phyloP scores from a whole-genome alignment of 2,113 vertebrate genomes.

The Oryctolagus cuniculus region DNA sequence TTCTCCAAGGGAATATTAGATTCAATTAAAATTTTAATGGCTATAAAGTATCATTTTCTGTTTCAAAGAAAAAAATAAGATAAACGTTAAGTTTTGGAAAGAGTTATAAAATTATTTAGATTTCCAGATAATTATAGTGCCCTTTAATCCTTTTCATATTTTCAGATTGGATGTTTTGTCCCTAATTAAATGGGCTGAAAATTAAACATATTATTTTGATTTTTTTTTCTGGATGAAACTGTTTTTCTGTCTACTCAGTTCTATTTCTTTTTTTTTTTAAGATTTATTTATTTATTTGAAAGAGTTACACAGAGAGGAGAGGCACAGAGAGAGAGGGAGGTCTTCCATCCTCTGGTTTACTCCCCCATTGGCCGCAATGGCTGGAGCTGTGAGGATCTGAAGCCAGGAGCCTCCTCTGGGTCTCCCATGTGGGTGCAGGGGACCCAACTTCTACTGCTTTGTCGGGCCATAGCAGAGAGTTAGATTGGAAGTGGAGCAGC shows the following conservation, averaged over 20 bases:
- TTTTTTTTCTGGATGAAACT: slow-evolving; percentile 9
- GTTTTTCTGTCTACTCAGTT: background rate
- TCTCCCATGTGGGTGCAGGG: too few relatives aligned
- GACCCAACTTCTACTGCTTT: too few relatives aligned
- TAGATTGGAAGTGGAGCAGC: too few relatives aligned
- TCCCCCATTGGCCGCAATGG: too few relatives aligned
- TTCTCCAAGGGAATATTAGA: background rate
- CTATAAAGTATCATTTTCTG: background rate
- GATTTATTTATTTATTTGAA: background rate
- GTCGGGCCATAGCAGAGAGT: too few relatives aligned
- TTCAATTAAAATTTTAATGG: slow-evolving; percentile 38
- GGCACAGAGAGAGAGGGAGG: too few relatives aligned
- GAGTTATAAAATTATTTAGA: slow-evolving; percentile 1
- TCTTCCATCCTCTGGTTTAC: too few relatives aligned
- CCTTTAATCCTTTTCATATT: slow-evolving; percentile 54
- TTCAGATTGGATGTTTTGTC: slow-evolving; percentile 36
- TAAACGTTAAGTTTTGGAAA: background rate
- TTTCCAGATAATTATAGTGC: slow-evolving; percentile 2
- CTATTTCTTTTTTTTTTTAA: background rate
- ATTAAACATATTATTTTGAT: background rate
- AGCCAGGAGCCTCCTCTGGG: too few relatives aligned
- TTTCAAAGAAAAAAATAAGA: background rate
- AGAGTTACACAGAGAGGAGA: too few relatives aligned
- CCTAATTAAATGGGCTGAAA: slow-evolving; percentile 10
- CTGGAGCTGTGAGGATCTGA: too few relatives aligned